phyloP scores from a whole-genome alignment of 1,140 invertebrate genomes.

The Drosophila pachea region DNA sequence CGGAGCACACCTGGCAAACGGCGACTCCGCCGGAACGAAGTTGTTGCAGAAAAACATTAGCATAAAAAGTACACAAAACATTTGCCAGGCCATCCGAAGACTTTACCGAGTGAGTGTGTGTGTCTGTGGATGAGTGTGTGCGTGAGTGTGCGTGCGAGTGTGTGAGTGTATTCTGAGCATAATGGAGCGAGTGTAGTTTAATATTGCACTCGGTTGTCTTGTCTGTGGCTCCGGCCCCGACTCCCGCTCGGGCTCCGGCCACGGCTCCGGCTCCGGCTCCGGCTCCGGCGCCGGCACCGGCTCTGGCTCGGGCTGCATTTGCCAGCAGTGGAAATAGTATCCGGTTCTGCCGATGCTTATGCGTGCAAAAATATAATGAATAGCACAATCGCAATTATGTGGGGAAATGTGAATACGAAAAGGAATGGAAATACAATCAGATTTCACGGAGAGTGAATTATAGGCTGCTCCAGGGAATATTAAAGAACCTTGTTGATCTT shows the following conservation, averaged over 20 bases:
- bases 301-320: too few species aligned
- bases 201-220: constrained; percentile 55
- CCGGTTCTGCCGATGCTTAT: constrained; percentile 25
- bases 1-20: constrained; percentile 15
- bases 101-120: constrained; percentile 43
- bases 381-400: background rate
- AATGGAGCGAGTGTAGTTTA: constrained; percentile 51
- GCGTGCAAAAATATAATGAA: background rate
- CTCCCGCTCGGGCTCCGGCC: too few species aligned
- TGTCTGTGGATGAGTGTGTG: background rate
- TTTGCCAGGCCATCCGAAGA: constrained; percentile 38
- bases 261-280: too few species aligned
- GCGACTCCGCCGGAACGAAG: constrained; percentile 37
- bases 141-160: constrained; percentile 31
- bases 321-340: background rate
- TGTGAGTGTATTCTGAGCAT: constrained; percentile 31
- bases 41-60: constrained; percentile 56
- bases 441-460: too few species aligned
- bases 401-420: background rate
- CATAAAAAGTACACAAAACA: constrained; percentile 53
- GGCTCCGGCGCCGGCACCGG: too few species aligned
- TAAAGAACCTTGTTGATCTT: too few species aligned
- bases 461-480: too few species aligned
- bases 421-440: too few species aligned
- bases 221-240: too few species aligned